Evolutionary conservation across 2,888 invertebrate genomes (phyloP), one percentile per base, ranked within the genome.

Genomic region (Aquatica leii): DNA sequence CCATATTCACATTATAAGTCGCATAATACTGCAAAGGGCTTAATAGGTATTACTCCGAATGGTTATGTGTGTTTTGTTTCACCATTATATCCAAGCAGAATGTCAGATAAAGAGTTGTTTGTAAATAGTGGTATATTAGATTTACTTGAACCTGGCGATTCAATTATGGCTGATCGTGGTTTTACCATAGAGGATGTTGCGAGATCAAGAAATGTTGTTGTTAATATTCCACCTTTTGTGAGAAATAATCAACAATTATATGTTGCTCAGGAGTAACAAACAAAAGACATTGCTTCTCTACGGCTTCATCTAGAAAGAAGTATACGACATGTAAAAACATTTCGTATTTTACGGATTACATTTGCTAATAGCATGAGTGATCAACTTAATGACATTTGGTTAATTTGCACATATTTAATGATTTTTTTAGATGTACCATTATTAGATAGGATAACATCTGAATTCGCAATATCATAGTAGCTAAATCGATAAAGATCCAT

Each of bases 11-110:
- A 37, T 37, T n/a, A n/a, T n/a, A n/a, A n/a, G n/a, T n/a, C n/a
- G n/a, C n/a, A n/a, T n/a, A n/a, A n/a, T n/a, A n/a, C n/a, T n/a
- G n/a, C n/a, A n/a, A n/a, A n/a, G n/a, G n/a, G n/a, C n/a, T n/a
- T n/a, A n/a, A n/a, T n/a, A n/a, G n/a, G n/a, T n/a, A n/a, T n/a
- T n/a, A n/a, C n/a, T n/a, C n/a, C n/a, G n/a, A n/a, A n/a, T n/a
- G 37, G 37, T 37, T 37, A 37, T 37, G 37, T 37, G 37, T 37
- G 37, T 37, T 37, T 37, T 37, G 37, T 37, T 37, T 37, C 37
- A 37, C 37, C 3, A 37, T 37, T 37, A 37, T 37, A 37, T 37
- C 37, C 37, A 37, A 12, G 37, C 5, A 37, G n/a, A 37, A 37
- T 37, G 37, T 37, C 37, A 37, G 37, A 37, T 37, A 37, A 37